Evolutionary conservation across 2,113 vertebrate genomes (phyloP).

Genomic region (Sorex fumeus): DNA sequence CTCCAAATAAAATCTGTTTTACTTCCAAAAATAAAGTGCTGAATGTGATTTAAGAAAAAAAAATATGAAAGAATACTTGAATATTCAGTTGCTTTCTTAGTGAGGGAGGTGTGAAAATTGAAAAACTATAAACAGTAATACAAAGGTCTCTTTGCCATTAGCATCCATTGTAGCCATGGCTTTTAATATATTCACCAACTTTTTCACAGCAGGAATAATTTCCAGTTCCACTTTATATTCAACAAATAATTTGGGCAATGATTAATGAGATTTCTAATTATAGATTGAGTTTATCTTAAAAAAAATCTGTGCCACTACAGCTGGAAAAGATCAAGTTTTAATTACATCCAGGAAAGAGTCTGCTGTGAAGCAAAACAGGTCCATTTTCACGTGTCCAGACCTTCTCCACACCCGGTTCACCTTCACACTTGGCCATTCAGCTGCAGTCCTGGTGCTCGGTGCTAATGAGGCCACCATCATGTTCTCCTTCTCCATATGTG

Average conservation of each 20-base stretch:
- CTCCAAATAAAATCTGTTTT: too few species aligned
- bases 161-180: not conserved
- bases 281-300: constrained; percentile 75
- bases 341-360: constrained; percentile 65
- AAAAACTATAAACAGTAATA: constrained; percentile 42
- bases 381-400: not conserved
- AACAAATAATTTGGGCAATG: constrained; percentile 78
- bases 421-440: constrained; percentile 69
- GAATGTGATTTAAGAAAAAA: not conserved
- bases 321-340: constrained; percentile 75
- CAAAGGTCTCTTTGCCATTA: constrained; percentile 33
- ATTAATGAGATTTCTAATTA: constrained; percentile 83
- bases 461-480: constrained; percentile 54
- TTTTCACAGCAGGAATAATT: constrained; percentile 57
- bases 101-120: constrained; percentile 12
- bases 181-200: constrained; percentile 61
- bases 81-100: not conserved
- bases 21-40: not conserved
- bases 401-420: constrained; percentile 38
- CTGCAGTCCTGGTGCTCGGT: not conserved
- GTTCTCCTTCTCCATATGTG: constrained; percentile 34
- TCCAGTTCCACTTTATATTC: constrained; percentile 62
- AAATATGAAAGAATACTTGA: not conserved
- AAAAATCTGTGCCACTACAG: constrained; percentile 71
- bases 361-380: constrained; percentile 8